Conservation (phyloP, 2,888 invertebrate genomes). For the Anticlea derivata region DNA sequence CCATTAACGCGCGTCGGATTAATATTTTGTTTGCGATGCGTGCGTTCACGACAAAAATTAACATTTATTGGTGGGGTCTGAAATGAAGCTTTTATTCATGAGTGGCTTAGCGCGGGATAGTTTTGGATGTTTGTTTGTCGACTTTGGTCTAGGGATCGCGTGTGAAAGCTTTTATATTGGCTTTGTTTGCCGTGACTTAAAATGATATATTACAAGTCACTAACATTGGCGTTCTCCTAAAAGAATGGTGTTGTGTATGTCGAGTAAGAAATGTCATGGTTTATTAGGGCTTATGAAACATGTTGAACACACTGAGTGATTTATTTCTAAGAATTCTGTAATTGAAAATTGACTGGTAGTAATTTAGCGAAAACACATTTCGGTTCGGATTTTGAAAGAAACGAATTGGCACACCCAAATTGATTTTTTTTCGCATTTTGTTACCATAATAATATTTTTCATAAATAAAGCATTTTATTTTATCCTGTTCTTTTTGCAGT, state of each 20-base stretch:
- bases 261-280: constrained; percentile 61
- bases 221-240: constrained; percentile 74
- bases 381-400: too few relatives aligned
- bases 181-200: constrained; percentile 79
- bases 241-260: constrained; percentile 68
- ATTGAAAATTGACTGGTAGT: too few relatives aligned
- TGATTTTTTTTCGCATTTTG: too few relatives aligned
- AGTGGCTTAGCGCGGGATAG: constrained; percentile 79
- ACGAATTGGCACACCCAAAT: too few relatives aligned
- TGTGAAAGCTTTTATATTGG: constrained; percentile 80
- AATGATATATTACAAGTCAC: constrained; percentile 80
- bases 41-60: constrained; percentile 80
- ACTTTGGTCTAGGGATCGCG: constrained; percentile 74
- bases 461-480: too few relatives aligned
- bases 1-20: constrained; percentile 81
- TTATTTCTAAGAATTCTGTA: too few relatives aligned
- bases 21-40: constrained; percentile 81
- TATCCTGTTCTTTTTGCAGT: too few relatives aligned
- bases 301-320: too few relatives aligned
- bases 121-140: constrained; percentile 77
- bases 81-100: constrained; percentile 81
- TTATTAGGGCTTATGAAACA: constrained; percentile 49
- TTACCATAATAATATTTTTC: too few relatives aligned
- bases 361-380: too few relatives aligned
- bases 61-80: constrained; percentile 81